Evolutionary conservation across 2,113 vertebrate genomes (phyloP).

Genomic region (Ranitomeya variabilis): DNA sequence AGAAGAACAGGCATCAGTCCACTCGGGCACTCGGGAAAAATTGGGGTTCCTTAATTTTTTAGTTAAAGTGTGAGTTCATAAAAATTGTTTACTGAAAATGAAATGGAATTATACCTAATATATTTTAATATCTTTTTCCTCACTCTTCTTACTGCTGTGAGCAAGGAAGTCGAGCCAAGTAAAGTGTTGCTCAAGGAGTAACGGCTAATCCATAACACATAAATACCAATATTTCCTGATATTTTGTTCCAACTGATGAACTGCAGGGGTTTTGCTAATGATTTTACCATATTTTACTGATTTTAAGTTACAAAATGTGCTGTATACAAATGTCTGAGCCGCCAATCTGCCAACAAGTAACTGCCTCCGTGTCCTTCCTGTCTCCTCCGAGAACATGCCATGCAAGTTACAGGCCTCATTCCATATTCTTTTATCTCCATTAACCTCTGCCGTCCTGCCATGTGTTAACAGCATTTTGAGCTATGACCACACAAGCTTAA

Average conservation of each 20-base stretch:
- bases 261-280: background rate
- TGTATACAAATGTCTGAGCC: conserved; percentile 11
- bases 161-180: background rate
- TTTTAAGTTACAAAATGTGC: background rate
- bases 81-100: background rate
- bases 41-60: background rate
- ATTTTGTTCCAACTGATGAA: background rate
- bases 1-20: background rate
- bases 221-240: conserved; percentile 2
- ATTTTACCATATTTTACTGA: conserved; percentile 12
- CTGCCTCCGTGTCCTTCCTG: background rate
- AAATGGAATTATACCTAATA: background rate
- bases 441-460: background rate
- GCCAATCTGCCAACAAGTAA: conserved; percentile 17
- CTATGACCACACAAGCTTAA: background rate
- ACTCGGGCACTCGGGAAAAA: background rate
- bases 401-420: background rate
- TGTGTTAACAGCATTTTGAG: conserved; percentile 12
- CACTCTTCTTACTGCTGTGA: background rate
- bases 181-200: background rate
- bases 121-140: conserved; percentile 3
- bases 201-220: conserved; percentile 6
- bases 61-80: background rate
- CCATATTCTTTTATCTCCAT: background rate
- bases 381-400: conserved; percentile 8